Percentiles rank a stretch among this genome's conserved stretches.
phyloP scores from a whole-genome alignment of 1,140 invertebrate genomes.

The Aleiodes sp. region DNA sequence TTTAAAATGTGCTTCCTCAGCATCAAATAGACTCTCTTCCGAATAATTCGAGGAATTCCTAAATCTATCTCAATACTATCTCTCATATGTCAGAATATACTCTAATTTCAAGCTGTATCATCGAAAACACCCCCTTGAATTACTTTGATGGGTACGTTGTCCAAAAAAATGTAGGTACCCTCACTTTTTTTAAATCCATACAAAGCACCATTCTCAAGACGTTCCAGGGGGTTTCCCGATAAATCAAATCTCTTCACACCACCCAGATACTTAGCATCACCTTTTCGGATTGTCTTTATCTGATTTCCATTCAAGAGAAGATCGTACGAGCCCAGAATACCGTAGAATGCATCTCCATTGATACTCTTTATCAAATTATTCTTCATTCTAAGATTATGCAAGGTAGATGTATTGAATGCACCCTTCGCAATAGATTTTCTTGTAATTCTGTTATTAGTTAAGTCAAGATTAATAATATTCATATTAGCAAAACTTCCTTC shows the following conservation, averaged over 20 bases:
- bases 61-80: no score
- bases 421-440: slow-evolving; percentile 30
- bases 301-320: slow-evolving; percentile 42
- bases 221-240: slow-evolving; percentile 44
- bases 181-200: slow-evolving; percentile 40
- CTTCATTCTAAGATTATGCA: no score
- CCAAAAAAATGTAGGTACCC: slow-evolving; percentile 37
- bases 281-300: slow-evolving; percentile 40
- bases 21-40: no score
- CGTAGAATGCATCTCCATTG: no score
- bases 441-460: slow-evolving; percentile 44
- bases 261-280: slow-evolving; percentile 41
- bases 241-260: slow-evolving; percentile 41
- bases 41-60: no score
- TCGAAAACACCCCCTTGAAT: slow-evolving; percentile 50
- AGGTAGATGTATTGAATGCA: no score
- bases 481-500: slow-evolving; percentile 39
- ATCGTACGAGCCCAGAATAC: no score
- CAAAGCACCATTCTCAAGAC: slow-evolving; percentile 46
- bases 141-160: slow-evolving; percentile 34
- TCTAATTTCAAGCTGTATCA: no score
- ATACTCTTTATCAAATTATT: no score
- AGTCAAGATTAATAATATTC: slow-evolving; percentile 38
- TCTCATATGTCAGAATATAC: no score
- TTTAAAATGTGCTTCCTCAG: no score